These are phyloP conservation scores for Elgonia sp. DNA, from an alignment of 2,888 invertebrate species.

Conservation along the genomic window DNA sequence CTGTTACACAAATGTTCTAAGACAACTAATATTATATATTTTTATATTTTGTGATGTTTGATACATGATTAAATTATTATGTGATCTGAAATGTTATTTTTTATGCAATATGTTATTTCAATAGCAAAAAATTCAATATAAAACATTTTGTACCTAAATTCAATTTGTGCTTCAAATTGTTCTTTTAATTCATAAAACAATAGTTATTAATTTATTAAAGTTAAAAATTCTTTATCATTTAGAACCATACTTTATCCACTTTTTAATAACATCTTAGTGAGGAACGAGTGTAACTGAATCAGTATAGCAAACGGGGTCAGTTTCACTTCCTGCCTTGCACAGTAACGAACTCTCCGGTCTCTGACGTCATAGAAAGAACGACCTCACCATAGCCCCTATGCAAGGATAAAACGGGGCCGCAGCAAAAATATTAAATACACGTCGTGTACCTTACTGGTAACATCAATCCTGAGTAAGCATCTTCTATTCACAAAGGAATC, in stretches of 20 bases:
- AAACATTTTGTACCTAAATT: too few species aligned
- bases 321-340: conserved; percentile 62
- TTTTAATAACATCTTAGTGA: conserved; percentile 49
- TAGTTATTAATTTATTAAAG: too few species aligned
- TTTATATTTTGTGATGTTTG: too few species aligned
- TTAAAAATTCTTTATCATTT: neutral
- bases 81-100: too few species aligned
- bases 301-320: conserved; percentile 73
- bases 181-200: too few species aligned
- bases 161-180: too few species aligned
- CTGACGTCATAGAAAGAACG: conserved; percentile 72
- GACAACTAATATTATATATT: too few species aligned
- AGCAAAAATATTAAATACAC: conserved; percentile 63
- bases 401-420: conserved; percentile 58
- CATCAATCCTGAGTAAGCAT: conserved; percentile 34
- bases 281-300: conserved; percentile 54
- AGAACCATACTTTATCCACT: conserved; percentile 15
- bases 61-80: too few species aligned
- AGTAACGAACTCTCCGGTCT: conserved; percentile 61
- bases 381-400: conserved; percentile 67
- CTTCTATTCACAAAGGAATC: conserved; percentile 37
- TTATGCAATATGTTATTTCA: too few species aligned
- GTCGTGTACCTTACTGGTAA: conserved; percentile 28
- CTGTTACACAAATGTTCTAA: too few species aligned
- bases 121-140: too few species aligned